Evolutionary conservation across 2,888 invertebrate genomes (phyloP).

Genomic region (Gastrophysa polygoni): DNA sequence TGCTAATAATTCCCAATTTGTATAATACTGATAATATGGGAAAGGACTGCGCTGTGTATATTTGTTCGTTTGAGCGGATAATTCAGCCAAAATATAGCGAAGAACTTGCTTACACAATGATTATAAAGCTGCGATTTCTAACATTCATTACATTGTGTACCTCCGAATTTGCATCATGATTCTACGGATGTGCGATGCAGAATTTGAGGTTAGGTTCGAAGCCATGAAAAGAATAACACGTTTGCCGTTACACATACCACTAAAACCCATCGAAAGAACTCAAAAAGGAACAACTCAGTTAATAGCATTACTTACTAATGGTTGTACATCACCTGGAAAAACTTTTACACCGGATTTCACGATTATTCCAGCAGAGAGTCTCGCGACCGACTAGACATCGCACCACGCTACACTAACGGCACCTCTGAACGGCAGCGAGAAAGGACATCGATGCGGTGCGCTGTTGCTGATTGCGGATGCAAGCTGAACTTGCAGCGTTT

Average conservation of each 20-base stretch:
- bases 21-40: too few relatives aligned
- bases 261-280: neutral
- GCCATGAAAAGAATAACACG: neutral
- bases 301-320: slow-evolving; percentile 22
- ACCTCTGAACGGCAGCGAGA: slow-evolving; percentile 18
- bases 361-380: slow-evolving; percentile 6
- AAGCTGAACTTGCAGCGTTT: too few relatives aligned
- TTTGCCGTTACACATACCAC: neutral
- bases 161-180: neutral
- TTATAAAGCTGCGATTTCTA: too few relatives aligned
- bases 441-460: too few relatives aligned
- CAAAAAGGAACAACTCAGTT: neutral
- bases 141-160: neutral
- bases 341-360: slow-evolving; percentile 5
- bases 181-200: slow-evolving; percentile 42
- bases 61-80: too few relatives aligned
- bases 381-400: slow-evolving; percentile 50
- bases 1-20: too few relatives aligned
- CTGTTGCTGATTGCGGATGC: too few relatives aligned
- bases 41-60: too few relatives aligned
- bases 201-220: slow-evolving; percentile 43
- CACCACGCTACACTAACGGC: slow-evolving; percentile 39
- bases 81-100: too few relatives aligned
- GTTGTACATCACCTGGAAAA: neutral
- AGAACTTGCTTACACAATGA: too few relatives aligned